phyloP scores from a whole-genome alignment of 2,888 invertebrate species.

The Leucophenga maculata region DNA sequence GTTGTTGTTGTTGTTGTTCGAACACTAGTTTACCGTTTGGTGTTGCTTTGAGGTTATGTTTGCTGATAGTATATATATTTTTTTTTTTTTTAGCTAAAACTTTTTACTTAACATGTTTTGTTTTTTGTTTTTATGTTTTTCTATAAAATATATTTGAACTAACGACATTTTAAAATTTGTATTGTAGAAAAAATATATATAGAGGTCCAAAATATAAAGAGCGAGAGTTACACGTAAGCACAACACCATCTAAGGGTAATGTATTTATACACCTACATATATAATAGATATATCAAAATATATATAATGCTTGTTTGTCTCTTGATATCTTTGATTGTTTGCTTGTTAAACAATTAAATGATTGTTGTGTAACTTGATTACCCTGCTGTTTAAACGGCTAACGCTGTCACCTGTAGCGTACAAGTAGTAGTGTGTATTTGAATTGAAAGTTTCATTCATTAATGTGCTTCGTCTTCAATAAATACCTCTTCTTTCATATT shows the following conservation, averaged over 20 bases:
- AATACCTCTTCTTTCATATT: constrained; percentile 15
- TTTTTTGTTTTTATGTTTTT: no score
- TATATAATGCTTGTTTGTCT: no score
- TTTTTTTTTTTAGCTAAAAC: no score
- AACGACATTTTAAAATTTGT: background rate
- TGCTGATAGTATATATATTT: background rate
- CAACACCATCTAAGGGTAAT: no score
- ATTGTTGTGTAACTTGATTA: background rate
- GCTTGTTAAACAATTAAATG: constrained; percentile 20
- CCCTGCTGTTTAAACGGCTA: background rate
- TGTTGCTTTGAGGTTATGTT: background rate
- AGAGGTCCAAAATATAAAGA: background rate
- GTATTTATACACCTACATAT: no score
- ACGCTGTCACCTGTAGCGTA: no score
- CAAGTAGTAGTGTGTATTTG: no score
- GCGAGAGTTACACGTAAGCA: constrained; percentile 8
- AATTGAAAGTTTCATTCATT: no score
- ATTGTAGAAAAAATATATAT: no score
- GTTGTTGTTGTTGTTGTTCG: constrained; percentile 26
- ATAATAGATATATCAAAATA: no score
- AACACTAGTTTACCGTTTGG: constrained; percentile 35
- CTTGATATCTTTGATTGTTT: constrained; percentile 14
- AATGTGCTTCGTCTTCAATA: background rate
- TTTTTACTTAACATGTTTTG: no score
- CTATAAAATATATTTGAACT: background rate